Conservation (phyloP, 2,888 invertebrate genomes). For the Nipponacmea schrenckii region DNA sequence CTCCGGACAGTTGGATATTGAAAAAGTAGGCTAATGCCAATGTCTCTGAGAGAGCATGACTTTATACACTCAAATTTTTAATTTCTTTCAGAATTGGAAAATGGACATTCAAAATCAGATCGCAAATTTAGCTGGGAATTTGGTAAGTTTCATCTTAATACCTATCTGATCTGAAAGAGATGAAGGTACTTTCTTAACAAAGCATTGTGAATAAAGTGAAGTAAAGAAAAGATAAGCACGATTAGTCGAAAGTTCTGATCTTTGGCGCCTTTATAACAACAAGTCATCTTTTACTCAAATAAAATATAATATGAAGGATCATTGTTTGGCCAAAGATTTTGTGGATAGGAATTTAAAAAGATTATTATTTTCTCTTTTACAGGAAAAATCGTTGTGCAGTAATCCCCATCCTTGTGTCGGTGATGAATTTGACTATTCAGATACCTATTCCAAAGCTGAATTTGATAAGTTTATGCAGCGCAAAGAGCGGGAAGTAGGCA, state of each 20-base stretch:
- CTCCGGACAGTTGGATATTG: too few species aligned
- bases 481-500: slow-evolving; percentile 39
- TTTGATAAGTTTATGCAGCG: slow-evolving; percentile 32
- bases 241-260: too few species aligned
- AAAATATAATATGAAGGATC: too few species aligned
- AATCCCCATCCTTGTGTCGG: slow-evolving; percentile 45
- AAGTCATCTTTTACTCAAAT: too few species aligned
- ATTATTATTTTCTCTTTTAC: slow-evolving; percentile 17
- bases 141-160: slow-evolving; percentile 42
- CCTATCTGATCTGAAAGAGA: neutral
- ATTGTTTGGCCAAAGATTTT: too few species aligned
- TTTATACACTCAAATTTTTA: too few species aligned
- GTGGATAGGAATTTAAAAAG: too few species aligned
- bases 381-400: slow-evolving; percentile 42
- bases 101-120: slow-evolving; percentile 60
- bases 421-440: slow-evolving; percentile 37
- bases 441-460: slow-evolving; percentile 35
- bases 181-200: neutral
- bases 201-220: too few species aligned
- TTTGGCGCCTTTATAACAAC: too few species aligned
- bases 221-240: too few species aligned
- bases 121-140: slow-evolving; percentile 44
- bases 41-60: too few species aligned
- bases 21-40: too few species aligned
- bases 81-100: slow-evolving; percentile 53